Evolutionary conservation across 2,888 invertebrate species (phyloP).

Genomic region (Synergus gifuensis): DNA sequence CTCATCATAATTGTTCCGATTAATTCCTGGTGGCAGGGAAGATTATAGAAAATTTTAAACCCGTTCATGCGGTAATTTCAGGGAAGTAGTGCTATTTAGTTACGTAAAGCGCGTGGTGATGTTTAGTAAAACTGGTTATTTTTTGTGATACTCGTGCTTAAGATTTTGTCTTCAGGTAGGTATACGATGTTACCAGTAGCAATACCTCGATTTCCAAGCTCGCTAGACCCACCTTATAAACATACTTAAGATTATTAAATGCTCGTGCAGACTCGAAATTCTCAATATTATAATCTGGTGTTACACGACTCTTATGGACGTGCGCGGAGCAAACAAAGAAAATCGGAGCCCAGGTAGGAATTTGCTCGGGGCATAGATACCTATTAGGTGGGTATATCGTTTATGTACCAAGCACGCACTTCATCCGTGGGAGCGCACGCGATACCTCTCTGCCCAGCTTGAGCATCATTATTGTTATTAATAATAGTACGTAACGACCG

Average conservation of each 20-base stretch:
- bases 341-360: constrained; percentile 63
- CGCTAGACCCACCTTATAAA: constrained; percentile 23
- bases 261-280: constrained; percentile 39
- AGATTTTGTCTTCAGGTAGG: constrained; percentile 17
- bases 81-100: constrained; percentile 10
- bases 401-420: constrained; percentile 74
- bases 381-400: constrained; percentile 75
- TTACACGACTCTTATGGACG: constrained; percentile 47
- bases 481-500: constrained; percentile 76
- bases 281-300: constrained; percentile 23
- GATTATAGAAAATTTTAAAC: neutral
- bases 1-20: constrained; percentile 50
- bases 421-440: constrained; percentile 77
- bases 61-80: constrained; percentile 14
- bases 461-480: constrained; percentile 75
- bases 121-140: constrained; percentile 8
- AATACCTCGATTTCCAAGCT: constrained; percentile 5
- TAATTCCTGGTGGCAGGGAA: neutral
- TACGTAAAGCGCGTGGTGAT: constrained; percentile 20
- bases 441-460: constrained; percentile 66
- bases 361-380: constrained; percentile 75
- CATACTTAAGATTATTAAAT: constrained; percentile 50
- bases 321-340: constrained; percentile 55
- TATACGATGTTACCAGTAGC: constrained; percentile 22
- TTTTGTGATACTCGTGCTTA: constrained; percentile 31